Conservation (phyloP, 2,888 invertebrate genomes). For the Tinea pellionella region DNA sequence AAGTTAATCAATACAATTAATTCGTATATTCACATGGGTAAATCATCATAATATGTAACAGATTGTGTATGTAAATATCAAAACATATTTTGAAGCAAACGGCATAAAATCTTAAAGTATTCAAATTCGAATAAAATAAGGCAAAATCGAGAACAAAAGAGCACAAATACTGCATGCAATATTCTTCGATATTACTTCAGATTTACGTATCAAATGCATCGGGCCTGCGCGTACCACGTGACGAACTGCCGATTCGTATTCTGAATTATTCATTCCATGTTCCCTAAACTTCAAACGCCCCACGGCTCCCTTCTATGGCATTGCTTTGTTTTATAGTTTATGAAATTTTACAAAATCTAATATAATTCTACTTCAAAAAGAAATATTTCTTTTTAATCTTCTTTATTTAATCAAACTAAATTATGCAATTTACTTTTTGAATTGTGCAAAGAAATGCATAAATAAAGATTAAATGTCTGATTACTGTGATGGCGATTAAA, state of each 20-base stretch:
- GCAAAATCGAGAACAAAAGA: background rate
- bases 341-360: slow-evolving; percentile 29
- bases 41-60: too few species aligned
- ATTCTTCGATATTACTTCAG: slow-evolving; percentile 43
- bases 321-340: slow-evolving; percentile 53
- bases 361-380: slow-evolving; percentile 14
- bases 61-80: too few species aligned
- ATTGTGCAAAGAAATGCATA: background rate
- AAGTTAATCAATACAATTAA: too few species aligned
- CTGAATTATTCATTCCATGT: slow-evolving; percentile 61
- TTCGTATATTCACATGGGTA: too few species aligned
- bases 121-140: background rate
- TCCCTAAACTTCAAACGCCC: slow-evolving; percentile 46
- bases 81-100: background rate
- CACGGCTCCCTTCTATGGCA: slow-evolving; percentile 28
- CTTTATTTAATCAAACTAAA: background rate
- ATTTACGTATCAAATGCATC: slow-evolving; percentile 59
- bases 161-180: slow-evolving; percentile 14
- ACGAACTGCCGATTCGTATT: slow-evolving; percentile 60
- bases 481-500: background rate
- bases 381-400: background rate
- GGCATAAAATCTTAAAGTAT: background rate
- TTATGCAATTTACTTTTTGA: background rate
- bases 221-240: slow-evolving; percentile 25
- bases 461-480: background rate